phyloP scores from a whole-genome alignment of 37 sponge, comb jelly and placozoan species.

The Chondrosia reniformis region DNA sequence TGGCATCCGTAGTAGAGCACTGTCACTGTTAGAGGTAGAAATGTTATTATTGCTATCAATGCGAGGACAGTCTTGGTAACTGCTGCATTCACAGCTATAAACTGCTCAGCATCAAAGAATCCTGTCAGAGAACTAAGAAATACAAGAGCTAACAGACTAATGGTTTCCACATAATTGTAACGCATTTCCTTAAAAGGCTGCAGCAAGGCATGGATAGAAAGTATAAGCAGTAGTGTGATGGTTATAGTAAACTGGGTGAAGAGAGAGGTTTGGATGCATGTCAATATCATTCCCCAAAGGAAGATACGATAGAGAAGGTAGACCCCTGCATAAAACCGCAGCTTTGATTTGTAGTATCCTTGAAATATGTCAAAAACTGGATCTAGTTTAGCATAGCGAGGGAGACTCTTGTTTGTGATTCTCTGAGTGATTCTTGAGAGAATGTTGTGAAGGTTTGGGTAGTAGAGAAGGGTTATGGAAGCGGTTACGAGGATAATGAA shows the following conservation, averaged over 20 bases:
- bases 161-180: conserved; percentile 11
- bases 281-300: conserved; percentile 9
- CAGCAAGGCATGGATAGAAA: neutral
- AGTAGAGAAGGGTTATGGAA: conserved; percentile 3
- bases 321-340: conserved; percentile 1
- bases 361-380: conserved; percentile 25
- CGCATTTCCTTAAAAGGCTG: neutral
- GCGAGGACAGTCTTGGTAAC: too few relatives aligned
- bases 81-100: too few relatives aligned
- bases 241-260: neutral
- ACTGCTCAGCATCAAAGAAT: too few relatives aligned
- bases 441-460: neutral
- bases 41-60: too few relatives aligned
- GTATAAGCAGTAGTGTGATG: neutral
- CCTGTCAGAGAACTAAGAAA: too few relatives aligned
- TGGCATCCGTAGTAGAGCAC: too few relatives aligned
- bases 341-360: neutral
- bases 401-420: neutral
- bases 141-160: neutral
- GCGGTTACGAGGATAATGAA: neutral
- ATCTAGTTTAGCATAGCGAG: neutral
- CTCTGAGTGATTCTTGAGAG: neutral
- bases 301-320: neutral
- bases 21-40: too few relatives aligned
- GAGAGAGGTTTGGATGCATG: neutral